Base-by-base conservation (phyloP, 1,140 invertebrate genomes). In the Heliconius eleuchia region DNA sequence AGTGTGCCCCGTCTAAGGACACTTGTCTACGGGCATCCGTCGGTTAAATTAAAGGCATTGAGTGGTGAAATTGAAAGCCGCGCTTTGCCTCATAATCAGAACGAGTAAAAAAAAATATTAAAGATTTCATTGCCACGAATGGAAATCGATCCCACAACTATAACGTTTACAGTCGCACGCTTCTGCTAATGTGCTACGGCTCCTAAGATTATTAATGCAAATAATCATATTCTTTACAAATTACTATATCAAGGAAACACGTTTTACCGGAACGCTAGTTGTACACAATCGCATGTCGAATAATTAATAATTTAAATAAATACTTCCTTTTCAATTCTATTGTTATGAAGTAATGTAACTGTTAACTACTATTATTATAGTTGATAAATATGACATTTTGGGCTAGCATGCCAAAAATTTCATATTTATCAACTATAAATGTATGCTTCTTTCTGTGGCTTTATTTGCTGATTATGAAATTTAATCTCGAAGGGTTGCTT, bases 141-240 rank as follows among this genome's bases (percentile, higher is more conserved):
- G 16, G 16, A 16, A 50, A 16, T 52, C 18, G 16, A 52, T 5
- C 50, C 13, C 50, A 0, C 50, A 3, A 50, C 16, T 3, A 16
- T 50, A 50, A 9, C 3, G 2, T 16, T 16, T 16, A 16, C 46
- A 50, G 46, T 50, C 13, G 18, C 18, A 19, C 5, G 16, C 18
- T 19, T 52, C 5, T 52, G 1, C 18, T 4, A 1, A 1, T 18
- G 6, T 16, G 50, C 50, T 18, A 52, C 4, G 18, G 50, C 2
- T 8, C 6, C 50, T 52, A 19, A 52, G 16, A 7, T 52, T 19
- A 52, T 71, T 71, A 27, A 34, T 37, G 16, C 23, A 72, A 72
- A 72, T 72, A 72, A 76, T 66, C 46, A 42, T 76, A n/a, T 37
- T 60, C 37, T 23, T n/a, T 19, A 37, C 27, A 66, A 66, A 30